Evolutionary conservation across 1,140 invertebrate genomes (phyloP), one percentile per base, ranked within the genome.

Genomic region (Rhopalosiphum padi): DNA sequence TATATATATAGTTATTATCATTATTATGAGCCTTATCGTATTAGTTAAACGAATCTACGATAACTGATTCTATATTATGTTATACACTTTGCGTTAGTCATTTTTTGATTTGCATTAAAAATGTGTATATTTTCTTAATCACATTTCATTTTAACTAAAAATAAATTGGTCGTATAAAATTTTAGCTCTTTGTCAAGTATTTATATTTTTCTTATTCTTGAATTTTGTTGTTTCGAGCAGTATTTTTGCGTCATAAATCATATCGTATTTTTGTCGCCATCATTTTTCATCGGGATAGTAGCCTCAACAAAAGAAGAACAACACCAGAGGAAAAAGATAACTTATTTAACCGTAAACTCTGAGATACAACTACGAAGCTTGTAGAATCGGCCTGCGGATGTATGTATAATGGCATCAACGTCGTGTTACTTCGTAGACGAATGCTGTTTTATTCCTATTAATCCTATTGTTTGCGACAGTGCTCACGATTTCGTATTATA

Each of bases 191-290:
- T 89, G 7, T 89, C 8, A 3, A 9, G 11, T 89, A 48, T 48
- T 25, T 89, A 55, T 41, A 37, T 89, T 55, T 55, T 89, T 23
- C 30, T 21, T 11, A 55, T 41, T 89, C 51, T 89, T n/a, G 22
- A 35, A 25, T 22, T 55, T 89, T 89, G 88, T 89, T 89, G 48
- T 89, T 55, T 55, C 11, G 11, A 55, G 37, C 35, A 55, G 55
- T 89, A 89, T 41, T 89, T 89, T 22, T 55, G 43, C 46, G 68
- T 25, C 90, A 82, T 83, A 48, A 82, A 83, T 92, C 90, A 92
- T 92, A 92, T 83, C 60, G 4, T 77, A n/a, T 77, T 92, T 82
- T 92, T 92, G 90, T 92, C 22, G n/a, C 46, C 48, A 92, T 92
- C 90, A 83, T 92, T 92, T 92, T 92, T 92, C 90, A 92, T 43